Evolutionary conservation across 1,140 invertebrate species (phyloP), one percentile per base, ranked within the genome.

Genomic region (Sycophaga agraensis): DNA sequence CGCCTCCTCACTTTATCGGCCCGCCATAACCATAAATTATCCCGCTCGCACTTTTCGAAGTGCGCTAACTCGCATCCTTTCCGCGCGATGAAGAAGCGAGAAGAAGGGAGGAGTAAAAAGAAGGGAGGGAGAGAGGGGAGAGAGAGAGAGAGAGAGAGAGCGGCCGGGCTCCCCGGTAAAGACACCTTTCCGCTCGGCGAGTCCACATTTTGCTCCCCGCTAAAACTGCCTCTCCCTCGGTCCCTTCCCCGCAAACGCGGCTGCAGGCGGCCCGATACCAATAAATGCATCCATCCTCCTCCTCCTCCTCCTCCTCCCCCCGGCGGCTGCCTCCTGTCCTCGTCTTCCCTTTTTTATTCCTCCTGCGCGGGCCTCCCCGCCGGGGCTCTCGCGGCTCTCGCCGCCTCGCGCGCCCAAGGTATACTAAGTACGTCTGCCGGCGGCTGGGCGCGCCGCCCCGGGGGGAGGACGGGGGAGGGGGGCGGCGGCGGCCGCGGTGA

Each of bases 41-140:
- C 45, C 45, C 46, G 37, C 35, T 39, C 24, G 56, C 28, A 34
- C 42, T 57, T 57, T 37, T 22, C 28, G 40, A 35, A 48, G 14
- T 48, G 55, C 55, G 34, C 55, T 48, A 58, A 58, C 55, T 35
- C 43, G 45, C 43, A 24, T 24, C 21, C 43, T 34, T 19, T 22
- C 24, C 21, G 1, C 31, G 34, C 28, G 43, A 46, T 37, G 19
- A 58, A 48, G 16, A 57, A 37, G 8, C 21, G 21, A 7, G 17
- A 21, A n/a, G n/a, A n/a, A n/a, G n/a, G n/a, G n/a, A n/a, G n/a
- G n/a, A n/a, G n/a, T n/a, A n/a, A n/a, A n/a, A n/a, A n/a, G n/a
- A n/a, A n/a, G n/a, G n/a, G n/a, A n/a, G n/a, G n/a, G n/a, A n/a
- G n/a, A n/a, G n/a, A n/a, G n/a, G n/a, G n/a, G n/a, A n/a, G n/a